Base-by-base conservation (phyloP, 1,140 invertebrate species). In the Vollenhovia emeryi region DNA sequence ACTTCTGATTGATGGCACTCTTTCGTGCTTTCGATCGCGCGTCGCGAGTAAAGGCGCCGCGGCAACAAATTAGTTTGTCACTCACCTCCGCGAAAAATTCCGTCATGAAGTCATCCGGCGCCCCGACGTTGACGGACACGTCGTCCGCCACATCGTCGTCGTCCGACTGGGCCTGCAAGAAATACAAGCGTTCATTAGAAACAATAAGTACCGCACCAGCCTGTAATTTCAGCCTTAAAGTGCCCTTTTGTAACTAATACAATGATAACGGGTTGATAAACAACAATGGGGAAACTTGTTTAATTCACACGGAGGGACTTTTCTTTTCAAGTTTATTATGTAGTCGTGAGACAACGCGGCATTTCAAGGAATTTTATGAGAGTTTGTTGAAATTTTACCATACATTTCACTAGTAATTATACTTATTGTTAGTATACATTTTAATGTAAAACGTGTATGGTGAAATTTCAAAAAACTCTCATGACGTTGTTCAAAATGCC, bases 1-100 rank as follows among this genome's bases (percentile, higher is more conserved):
- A 86, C 76, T 86, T 86, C 73, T 33, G 45, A 82, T 45, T 45
- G 66, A 33, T n/a, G 48, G 33, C 9, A 15, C 43, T 66, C 13
- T 66, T 24, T 64, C 33, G 7, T 66, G 24, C 36, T 24, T 66
- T 66, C 36, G 27, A 71, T 43, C 64, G 62, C 43, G 2, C 24
- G 33, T n/a, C 24, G 48, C 18, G 66, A 78, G 62, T 64, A 15
- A 55, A 74, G 48, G 3, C 36, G 45, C 27, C 40, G 24, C 21
- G 3, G 55, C 13, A 52, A 84, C 1, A 52, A 78, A 78, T 52
- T 40, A 64, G 30, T 79, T 66, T n/a, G 2, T 45, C 11, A 95
- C 96, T 96, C 95, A 98, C 98, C 97, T 99, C 98, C 95, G 97
- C 97, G 96, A 99, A 99, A 96, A 99, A 99, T 95, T 99, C 98